These are phyloP conservation scores for Pelodiscus sinensis DNA, from an alignment of 2,113 vertebrate species.

Conservation along the genomic window DNA sequence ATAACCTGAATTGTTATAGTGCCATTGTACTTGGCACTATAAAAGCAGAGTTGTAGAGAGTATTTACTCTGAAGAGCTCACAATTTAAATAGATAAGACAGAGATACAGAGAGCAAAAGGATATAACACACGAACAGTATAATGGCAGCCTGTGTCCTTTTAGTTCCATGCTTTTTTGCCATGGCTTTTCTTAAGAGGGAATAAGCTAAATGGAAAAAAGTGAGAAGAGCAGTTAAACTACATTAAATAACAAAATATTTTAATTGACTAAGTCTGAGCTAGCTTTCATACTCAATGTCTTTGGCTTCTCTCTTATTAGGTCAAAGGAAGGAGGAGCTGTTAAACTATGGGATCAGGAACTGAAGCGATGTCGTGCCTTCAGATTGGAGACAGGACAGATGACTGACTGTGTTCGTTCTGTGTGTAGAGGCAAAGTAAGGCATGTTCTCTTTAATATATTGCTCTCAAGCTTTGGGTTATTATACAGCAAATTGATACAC, in stretches of 20 bases:
- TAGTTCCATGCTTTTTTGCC: neutral
- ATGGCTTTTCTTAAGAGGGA: neutral
- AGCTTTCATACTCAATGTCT: neutral
- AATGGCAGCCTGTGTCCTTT: neutral
- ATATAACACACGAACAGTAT: neutral
- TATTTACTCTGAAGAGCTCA: neutral
- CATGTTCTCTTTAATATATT: neutral
- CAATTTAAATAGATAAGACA: neutral
- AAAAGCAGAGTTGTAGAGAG: neutral
- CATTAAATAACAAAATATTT: neutral
- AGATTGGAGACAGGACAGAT: conserved; percentile 91
- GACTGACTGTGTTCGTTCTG: conserved; percentile 93
- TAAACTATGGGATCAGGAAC: conserved; percentile 97
- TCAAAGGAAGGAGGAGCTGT: conserved; percentile 98
- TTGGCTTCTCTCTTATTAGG: conserved; percentile 68
- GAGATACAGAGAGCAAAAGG: neutral
- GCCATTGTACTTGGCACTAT: neutral
- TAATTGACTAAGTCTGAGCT: neutral
- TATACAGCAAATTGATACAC: neutral
- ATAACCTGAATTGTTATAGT: neutral
- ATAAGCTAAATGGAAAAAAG: neutral
- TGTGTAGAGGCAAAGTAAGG: conserved; percentile 93
- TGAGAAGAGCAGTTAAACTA: neutral
- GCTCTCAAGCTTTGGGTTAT: neutral
- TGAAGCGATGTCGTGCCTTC: conserved; percentile 95